Evolutionary conservation across 1,140 invertebrate genomes (phyloP).

Genomic region (Papilio glaucus): DNA sequence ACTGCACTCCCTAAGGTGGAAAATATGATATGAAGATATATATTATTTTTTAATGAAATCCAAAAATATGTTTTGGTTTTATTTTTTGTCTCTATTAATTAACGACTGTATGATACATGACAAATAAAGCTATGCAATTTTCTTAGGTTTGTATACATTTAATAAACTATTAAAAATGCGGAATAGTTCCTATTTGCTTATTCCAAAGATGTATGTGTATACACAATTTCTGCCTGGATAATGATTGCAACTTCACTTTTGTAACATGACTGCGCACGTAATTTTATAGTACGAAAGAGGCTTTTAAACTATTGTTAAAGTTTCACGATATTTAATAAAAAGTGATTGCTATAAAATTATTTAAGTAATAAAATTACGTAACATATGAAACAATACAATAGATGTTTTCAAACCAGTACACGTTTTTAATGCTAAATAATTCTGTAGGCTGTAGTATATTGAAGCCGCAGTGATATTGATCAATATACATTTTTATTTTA

Average conservation of each 20-base stretch:
- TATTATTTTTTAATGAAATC: too few species aligned
- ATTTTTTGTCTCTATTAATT: background rate
- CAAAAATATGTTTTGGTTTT: too few species aligned
- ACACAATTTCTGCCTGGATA: conserved; percentile 1
- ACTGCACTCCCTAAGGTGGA: too few species aligned
- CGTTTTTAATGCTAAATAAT: background rate
- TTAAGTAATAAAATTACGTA: conserved; percentile 10
- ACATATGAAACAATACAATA: background rate
- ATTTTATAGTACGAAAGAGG: conserved; percentile 13
- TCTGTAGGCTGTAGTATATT: background rate
- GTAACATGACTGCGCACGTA: conserved; percentile 22
- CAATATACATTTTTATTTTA: too few species aligned
- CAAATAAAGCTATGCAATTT: background rate
- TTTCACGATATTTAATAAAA: conserved; percentile 18
- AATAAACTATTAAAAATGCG: too few species aligned
- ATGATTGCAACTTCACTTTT: conserved; percentile 8
- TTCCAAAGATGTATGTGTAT: background rate
- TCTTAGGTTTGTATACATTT: too few species aligned
- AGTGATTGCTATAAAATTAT: conserved; percentile 14
- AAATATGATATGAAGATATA: too few species aligned
- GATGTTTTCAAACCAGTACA: background rate
- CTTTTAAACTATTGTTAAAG: conserved; percentile 12
- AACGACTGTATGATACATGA: background rate
- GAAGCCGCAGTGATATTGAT: too few species aligned
- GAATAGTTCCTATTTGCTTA: background rate